Percentiles rank a stretch among this genome's conserved stretches.
These are phyloP conservation scores for Drosophila sordidula DNA, from an alignment of 2,888 invertebrate genomes.

Conservation along the genomic window DNA sequence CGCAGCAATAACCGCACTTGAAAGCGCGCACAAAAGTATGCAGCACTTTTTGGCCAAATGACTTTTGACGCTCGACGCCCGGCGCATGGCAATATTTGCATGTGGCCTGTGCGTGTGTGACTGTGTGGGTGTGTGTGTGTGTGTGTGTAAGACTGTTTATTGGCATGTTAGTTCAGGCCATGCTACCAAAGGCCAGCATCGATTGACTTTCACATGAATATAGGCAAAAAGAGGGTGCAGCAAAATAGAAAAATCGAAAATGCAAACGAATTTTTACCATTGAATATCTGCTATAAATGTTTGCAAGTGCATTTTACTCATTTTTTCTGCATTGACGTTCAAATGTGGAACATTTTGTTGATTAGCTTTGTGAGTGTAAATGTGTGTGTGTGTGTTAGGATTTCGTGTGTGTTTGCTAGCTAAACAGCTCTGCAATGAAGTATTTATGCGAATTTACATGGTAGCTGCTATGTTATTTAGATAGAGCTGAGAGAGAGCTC, in stretches of 20 bases:
- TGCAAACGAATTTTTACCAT: slow-evolving; percentile 30
- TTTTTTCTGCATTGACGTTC: slow-evolving; percentile 21
- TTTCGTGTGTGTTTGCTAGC: slow-evolving; percentile 13
- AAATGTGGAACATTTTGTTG: slow-evolving; percentile 25
- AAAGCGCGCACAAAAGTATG: slow-evolving; percentile 69
- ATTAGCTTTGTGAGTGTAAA: slow-evolving; percentile 20
- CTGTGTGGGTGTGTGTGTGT: background rate
- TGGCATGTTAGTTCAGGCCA: slow-evolving; percentile 41
- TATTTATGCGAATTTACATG: slow-evolving; percentile 11
- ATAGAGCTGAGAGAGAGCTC: background rate
- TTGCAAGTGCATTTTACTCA: slow-evolving; percentile 21
- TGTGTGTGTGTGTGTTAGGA: background rate
- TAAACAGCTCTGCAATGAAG: slow-evolving; percentile 18
- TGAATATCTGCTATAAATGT: slow-evolving; percentile 34
- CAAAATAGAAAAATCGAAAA: background rate
- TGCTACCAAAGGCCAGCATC: slow-evolving; percentile 43
- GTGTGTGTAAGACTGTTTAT: slow-evolving; percentile 47
- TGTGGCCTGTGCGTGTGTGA: slow-evolving; percentile 26
- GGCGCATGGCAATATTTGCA: slow-evolving; percentile 66
- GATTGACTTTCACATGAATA: slow-evolving; percentile 34
- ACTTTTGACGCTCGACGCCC: slow-evolving; percentile 58
- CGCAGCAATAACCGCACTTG: slow-evolving; percentile 70
- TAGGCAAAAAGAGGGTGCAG: slow-evolving; percentile 8
- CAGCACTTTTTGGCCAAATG: slow-evolving; percentile 70
- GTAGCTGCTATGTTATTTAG: background rate